phyloP scores from a whole-genome alignment of 2,797 vertebrate genomes.

The Etheostoma perlongum region DNA sequence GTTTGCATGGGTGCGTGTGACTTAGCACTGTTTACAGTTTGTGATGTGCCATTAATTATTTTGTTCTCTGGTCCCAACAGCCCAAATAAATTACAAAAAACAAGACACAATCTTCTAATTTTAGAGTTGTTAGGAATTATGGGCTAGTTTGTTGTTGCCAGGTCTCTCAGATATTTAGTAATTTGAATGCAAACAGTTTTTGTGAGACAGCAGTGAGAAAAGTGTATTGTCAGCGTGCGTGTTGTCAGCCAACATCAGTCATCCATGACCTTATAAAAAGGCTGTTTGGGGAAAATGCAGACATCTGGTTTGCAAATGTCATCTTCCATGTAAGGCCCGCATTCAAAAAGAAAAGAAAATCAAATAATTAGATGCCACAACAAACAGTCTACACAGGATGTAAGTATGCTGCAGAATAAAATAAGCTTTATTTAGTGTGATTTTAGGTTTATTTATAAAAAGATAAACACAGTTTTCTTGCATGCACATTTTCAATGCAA shows the following conservation, averaged over 20 bases:
- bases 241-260: slow-evolving; percentile 59
- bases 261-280: slow-evolving; percentile 57
- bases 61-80: slow-evolving; percentile 45
- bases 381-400: slow-evolving; percentile 58
- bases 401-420: slow-evolving; percentile 39
- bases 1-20: slow-evolving; percentile 47
- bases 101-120: slow-evolving; percentile 46
- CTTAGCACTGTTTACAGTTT: slow-evolving; percentile 60
- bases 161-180: slow-evolving; percentile 23
- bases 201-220: slow-evolving; percentile 51
- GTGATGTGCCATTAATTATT: slow-evolving; percentile 56
- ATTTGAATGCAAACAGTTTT: slow-evolving; percentile 57
- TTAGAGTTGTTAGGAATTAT: slow-evolving; percentile 40
- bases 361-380: slow-evolving; percentile 64
- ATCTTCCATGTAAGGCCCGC: slow-evolving; percentile 52
- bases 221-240: slow-evolving; percentile 46
- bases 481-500: slow-evolving; percentile 8
- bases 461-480: slow-evolving; percentile 4
- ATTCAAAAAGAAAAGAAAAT: slow-evolving; percentile 63
- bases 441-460: slow-evolving; percentile 44
- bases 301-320: slow-evolving; percentile 85
- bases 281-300: slow-evolving; percentile 50
- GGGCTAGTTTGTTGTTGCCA: slow-evolving; percentile 26
- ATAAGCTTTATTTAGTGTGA: slow-evolving; percentile 29
- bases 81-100: slow-evolving; percentile 38